Base-by-base conservation (phyloP, 92 coral and sea anemone genomes). In the Pocillopora grandis region DNA sequence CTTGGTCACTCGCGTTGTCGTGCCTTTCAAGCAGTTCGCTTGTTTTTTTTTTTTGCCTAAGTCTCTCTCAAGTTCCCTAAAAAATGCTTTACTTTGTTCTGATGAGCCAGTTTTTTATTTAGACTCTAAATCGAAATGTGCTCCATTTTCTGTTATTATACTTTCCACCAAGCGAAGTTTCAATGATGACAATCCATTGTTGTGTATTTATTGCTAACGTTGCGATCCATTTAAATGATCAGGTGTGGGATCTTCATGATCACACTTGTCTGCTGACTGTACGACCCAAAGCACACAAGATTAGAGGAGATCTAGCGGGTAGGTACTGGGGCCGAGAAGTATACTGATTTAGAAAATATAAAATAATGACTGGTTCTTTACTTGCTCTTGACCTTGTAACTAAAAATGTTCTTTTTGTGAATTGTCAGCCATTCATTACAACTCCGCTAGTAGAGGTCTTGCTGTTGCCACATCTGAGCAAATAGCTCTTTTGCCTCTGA, bases 171-270 rank as follows among this genome's bases (percentile, higher is more conserved):
- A 42, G 52, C 52, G 52, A 42, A 42, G 8, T 42, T 3, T 42
- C 52, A 42, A 42, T 42, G 5, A 42, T 42, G 8, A 42, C 52
- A 3, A 42, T 42, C 52, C 52, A 3, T 3, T 42, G 52, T 42
- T 42, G 52, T 42, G 52, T 42, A 42, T 3, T 42, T 42, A 27
- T 42, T 42, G 5, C 52, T 42, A 42, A 42, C 52, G 52, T 42
- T 42, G 52, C 52, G 52, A 42, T 42, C 52, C 52, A 42, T 2
- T 42, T 1, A 42, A 42, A 42, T 42, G 52, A 42, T 42, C 57
- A 97, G 99, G 99, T 97, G n/a, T 97, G 99, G 99, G 99, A 97
- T 58, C 93, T 97, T 42, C 98, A 97, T 71, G 99, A 97, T 80
- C 99, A 97, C 82, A 90, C 92, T 4, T 95, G 98, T 35, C 89